Base-by-base conservation (phyloP, 2,888 invertebrate species). In the Metacarcinus magister region DNA sequence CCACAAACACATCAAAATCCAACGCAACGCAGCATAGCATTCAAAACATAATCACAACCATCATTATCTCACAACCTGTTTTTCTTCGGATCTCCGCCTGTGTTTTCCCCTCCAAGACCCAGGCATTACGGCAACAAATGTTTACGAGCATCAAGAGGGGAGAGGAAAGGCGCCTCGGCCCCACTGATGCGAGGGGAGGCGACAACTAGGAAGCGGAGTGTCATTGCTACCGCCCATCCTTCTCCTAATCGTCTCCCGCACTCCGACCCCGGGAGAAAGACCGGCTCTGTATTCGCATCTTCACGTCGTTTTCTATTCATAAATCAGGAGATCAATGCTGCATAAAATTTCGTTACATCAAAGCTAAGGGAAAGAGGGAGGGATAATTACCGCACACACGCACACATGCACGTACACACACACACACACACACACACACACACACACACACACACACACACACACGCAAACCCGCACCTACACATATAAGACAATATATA, bases 291-390 rank as follows among this genome's bases (percentile, higher is more conserved):
- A 93, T 93, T 93, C 75, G 93, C 93, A 93, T 93, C 93, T 75
- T 93, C 75, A 75, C 93, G 28, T 75, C 93, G 48, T 93, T 93
- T 75, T n/a, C 93, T 75, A 93, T 93, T 93, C 93, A 93, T 93
- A 93, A 93, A 75, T 93, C 75, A 75, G 93, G 93, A 93, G 75
- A 75, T 93, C 93, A 93, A 75, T 93, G 93, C 75, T 93, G 67
- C 93, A 75, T 93, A 75, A 93, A 93, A 93, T 93, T 75, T 87
- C 23, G 89, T 87, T 54, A 48, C 32, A 54, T 89, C 87, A 82
- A 89, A 89, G 94, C 48, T 19, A 32, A 54, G 54, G n/a, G 16
- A 54, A 39, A 39, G 90, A 87, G 19, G 1, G 32, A 54, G 90
- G n/a, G 44, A 82, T 43, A 82, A 82, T 82, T 82, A 82, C 82